Evolutionary conservation across 2,888 invertebrate genomes (phyloP).

Genomic region (Piscicola geometra): DNA sequence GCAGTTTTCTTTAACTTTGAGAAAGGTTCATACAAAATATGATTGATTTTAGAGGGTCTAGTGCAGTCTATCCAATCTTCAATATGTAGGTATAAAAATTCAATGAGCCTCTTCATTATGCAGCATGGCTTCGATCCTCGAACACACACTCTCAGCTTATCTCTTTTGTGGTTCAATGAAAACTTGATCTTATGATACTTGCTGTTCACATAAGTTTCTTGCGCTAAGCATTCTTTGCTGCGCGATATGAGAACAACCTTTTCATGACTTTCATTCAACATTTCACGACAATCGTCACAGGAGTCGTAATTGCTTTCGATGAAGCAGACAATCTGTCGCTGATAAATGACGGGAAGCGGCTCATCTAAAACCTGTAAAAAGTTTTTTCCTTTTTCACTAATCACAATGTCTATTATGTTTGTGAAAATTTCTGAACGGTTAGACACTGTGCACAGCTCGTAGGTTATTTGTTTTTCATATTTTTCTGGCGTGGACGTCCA

Average conservation of each 20-base stretch:
- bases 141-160: constrained; percentile 36
- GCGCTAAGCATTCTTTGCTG: neutral
- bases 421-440: constrained; percentile 40
- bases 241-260: neutral
- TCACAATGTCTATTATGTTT: constrained; percentile 38
- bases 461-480: constrained; percentile 45
- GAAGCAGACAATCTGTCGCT: constrained; percentile 44
- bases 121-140: constrained; percentile 44
- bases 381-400: constrained; percentile 40
- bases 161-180: neutral
- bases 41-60: neutral
- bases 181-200: constrained; percentile 35
- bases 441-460: constrained; percentile 40
- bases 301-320: constrained; percentile 42
- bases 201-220: neutral
- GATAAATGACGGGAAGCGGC: constrained; percentile 43
- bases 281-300: constrained; percentile 42
- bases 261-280: constrained; percentile 29
- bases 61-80: constrained; percentile 40
- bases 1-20: neutral
- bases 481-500: constrained; percentile 44
- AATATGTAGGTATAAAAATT: constrained; percentile 43
- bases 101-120: constrained; percentile 42
- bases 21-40: neutral
- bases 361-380: constrained; percentile 41